phyloP scores from a whole-genome alignment of 1,140 invertebrate genomes.

The Lerema accius region DNA sequence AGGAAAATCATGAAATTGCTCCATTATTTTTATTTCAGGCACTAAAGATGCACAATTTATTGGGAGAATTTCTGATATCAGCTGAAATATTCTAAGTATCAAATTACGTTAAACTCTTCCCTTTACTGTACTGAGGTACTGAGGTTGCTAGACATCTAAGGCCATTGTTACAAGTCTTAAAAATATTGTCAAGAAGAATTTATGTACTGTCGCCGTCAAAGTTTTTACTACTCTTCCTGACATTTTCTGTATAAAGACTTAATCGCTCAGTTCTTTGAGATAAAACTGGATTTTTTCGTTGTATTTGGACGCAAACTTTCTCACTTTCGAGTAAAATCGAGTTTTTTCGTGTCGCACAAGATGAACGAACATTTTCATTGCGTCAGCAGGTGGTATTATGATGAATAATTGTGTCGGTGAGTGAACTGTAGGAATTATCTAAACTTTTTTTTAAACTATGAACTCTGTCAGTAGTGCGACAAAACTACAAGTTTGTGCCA shows the following conservation, averaged over 20 bases:
- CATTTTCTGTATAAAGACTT: slow-evolving; percentile 1
- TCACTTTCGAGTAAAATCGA: neutral
- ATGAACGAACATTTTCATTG: neutral
- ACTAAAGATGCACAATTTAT: neutral
- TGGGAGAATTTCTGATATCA: neutral
- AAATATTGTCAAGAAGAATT: slow-evolving; percentile 7
- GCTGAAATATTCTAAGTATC: neutral
- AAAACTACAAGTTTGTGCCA: slow-evolving; percentile 48
- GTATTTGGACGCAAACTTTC: neutral
- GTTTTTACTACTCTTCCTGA: slow-evolving; percentile 7
- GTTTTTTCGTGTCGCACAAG: slow-evolving; percentile 1
- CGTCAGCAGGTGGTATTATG: neutral
- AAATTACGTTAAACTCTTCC: neutral
- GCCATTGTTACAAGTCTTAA: slow-evolving; percentile 11
- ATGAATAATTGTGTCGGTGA: slow-evolving; percentile 4
- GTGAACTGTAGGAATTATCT: neutral
- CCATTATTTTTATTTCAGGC: neutral
- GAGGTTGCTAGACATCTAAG: neutral
- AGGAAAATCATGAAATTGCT: neutral
- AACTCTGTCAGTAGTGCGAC: no score
- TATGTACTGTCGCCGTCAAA: slow-evolving; percentile 2
- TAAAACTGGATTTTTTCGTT: neutral
- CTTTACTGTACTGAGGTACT: no score
- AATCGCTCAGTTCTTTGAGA: neutral
- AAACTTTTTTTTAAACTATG: neutral